Evolutionary conservation across 2,888 invertebrate genomes (phyloP).

Genomic region (Drosophila neonasuta): DNA sequence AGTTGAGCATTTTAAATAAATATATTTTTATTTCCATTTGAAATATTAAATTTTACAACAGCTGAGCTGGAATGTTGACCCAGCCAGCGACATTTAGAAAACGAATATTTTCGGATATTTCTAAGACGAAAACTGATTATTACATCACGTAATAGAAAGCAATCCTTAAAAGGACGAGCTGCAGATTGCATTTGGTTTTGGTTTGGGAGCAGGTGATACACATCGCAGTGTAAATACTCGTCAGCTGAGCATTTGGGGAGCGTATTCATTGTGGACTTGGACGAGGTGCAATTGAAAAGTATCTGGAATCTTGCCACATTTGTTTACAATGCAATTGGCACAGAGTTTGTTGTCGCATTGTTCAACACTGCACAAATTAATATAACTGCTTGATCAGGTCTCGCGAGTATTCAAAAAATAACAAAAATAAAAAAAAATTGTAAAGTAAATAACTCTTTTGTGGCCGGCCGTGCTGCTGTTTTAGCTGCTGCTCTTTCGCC

Average conservation of each 20-base stretch:
- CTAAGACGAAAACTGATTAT: neutral
- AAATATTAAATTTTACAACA: too few species aligned
- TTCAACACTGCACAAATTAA: slow-evolving; percentile 10
- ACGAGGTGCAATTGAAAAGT: slow-evolving; percentile 44
- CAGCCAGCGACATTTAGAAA: neutral
- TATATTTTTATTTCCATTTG: neutral
- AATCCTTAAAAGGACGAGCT: neutral
- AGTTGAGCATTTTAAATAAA: neutral
- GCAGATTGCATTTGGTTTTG: neutral
- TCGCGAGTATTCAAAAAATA: slow-evolving; percentile 35
- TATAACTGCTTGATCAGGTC: slow-evolving; percentile 42
- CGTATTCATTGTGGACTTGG: slow-evolving; percentile 21
- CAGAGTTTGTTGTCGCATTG: slow-evolving; percentile 3
- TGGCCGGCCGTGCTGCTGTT: slow-evolving; percentile 47
- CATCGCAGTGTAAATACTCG: slow-evolving; percentile 2
- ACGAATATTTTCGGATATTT: neutral
- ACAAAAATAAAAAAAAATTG: slow-evolving; percentile 28
- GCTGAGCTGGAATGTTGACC: too few species aligned
- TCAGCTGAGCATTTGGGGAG: slow-evolving; percentile 9
- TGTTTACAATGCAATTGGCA: neutral
- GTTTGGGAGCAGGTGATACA: neutral
- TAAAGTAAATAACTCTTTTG: slow-evolving; percentile 69
- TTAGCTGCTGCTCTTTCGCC: slow-evolving; percentile 53
- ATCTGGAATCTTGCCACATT: slow-evolving; percentile 6
- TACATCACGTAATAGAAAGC: neutral